A percentile compares a stretch with the other conserved stretches of the same genome.
phyloP scores from a whole-genome alignment of 2,888 invertebrate genomes.

The Enchytraeus crypticus region DNA sequence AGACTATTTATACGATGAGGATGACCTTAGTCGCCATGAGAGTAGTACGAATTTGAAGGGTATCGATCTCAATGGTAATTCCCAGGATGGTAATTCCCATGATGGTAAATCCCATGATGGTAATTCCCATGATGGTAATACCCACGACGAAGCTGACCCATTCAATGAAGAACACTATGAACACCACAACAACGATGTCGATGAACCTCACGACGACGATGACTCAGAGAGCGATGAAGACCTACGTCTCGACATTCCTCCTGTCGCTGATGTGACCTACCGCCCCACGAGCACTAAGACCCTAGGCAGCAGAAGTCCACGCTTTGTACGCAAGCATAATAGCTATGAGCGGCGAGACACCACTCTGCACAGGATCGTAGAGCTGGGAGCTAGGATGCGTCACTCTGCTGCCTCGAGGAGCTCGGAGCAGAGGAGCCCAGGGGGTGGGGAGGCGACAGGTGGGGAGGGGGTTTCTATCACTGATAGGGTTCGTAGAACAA shows the following conservation, averaged over 20 bases:
- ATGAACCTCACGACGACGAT: neutral
- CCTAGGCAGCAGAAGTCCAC: too few species aligned
- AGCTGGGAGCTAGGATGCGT: too few species aligned
- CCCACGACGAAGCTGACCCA: neutral
- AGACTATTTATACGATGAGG: too few species aligned
- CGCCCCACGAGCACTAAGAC: neutral
- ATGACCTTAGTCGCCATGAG: too few species aligned
- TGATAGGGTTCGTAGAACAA: too few species aligned
- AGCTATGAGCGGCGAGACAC: constrained; percentile 1
- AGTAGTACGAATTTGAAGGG: too few species aligned
- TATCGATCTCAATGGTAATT: too few species aligned
- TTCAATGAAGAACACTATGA: neutral
- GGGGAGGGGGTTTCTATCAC: neutral
- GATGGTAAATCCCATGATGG: too few species aligned
- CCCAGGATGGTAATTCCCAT: too few species aligned
- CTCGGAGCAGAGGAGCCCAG: neutral
- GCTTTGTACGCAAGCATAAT: constrained; percentile 21
- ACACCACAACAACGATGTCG: neutral
- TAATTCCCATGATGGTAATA: too few species aligned
- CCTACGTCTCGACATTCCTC: constrained; percentile 11
- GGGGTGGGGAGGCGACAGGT: neutral
- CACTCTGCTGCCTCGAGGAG: neutral
- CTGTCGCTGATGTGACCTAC: constrained; percentile 10
- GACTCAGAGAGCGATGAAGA: neutral
- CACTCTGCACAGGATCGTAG: neutral